Percentiles rank a stretch among this genome's conserved stretches.
These are phyloP conservation scores for Dipodomys spectabilis DNA, from an alignment of 2,113 vertebrate species.

Conservation along the genomic window DNA sequence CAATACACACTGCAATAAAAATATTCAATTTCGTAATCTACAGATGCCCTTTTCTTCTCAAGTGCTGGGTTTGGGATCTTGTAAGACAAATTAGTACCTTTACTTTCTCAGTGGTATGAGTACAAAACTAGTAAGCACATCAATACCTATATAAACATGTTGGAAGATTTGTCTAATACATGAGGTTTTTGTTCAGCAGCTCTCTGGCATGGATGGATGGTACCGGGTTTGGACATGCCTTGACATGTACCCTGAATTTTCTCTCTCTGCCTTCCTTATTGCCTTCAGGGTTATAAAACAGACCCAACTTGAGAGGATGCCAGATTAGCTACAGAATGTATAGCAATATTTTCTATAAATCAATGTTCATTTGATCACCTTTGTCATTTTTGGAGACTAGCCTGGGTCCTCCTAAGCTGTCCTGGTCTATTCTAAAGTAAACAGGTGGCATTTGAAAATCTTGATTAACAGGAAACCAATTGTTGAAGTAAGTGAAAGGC, in stretches of 20 bases:
- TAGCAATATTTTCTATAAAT: constrained; percentile 61
- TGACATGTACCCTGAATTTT: neutral
- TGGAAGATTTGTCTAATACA: neutral
- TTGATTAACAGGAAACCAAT: constrained; percentile 67
- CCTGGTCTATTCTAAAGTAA: constrained; percentile 36
- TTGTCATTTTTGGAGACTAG: neutral
- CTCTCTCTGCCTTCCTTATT: neutral
- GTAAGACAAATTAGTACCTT: neutral
- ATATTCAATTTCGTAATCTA: constrained; percentile 24
- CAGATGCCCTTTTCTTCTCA: neutral
- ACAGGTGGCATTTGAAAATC: constrained; percentile 58
- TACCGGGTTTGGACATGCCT: neutral
- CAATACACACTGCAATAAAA: neutral
- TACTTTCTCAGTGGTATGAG: constrained; percentile 6
- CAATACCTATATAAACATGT: neutral
- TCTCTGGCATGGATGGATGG: neutral
- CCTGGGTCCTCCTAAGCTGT: neutral
- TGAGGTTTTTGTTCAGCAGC: neutral
- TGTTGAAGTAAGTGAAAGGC: constrained; percentile 70
- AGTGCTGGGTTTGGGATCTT: neutral
- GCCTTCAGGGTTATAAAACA: constrained; percentile 28
- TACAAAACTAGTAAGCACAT: neutral
- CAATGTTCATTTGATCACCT: constrained; percentile 49
- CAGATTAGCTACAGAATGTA: neutral
- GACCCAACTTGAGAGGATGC: neutral